Conservation (phyloP, 2,113 vertebrate genomes). For the Corythornis vintsioides region DNA sequence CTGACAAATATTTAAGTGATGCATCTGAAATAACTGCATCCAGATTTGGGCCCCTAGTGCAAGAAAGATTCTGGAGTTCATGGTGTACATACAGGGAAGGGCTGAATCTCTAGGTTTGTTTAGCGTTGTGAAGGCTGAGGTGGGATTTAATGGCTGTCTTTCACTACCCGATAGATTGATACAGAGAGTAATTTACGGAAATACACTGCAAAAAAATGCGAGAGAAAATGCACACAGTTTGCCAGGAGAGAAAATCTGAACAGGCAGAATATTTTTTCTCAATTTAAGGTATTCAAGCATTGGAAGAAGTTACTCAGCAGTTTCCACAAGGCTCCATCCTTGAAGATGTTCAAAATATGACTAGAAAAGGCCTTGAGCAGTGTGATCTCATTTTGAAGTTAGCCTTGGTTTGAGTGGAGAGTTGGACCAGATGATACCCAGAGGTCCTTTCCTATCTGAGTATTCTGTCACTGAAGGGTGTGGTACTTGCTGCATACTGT, state of each 20-base stretch:
- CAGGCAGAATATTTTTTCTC: neutral
- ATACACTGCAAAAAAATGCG: neutral
- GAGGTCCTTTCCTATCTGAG: neutral
- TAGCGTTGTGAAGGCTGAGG: neutral
- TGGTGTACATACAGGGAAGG: no score
- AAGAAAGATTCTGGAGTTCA: neutral
- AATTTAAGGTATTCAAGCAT: neutral
- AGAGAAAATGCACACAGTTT: neutral
- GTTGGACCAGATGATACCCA: neutral
- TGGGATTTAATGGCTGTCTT: neutral
- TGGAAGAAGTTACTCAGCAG: neutral
- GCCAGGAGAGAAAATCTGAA: neutral
- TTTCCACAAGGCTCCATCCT: neutral
- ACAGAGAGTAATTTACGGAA: neutral
- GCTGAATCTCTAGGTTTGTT: neutral
- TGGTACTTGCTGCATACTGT: neutral
- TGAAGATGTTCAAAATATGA: neutral
- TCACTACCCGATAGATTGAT: neutral
- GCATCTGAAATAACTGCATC: neutral
- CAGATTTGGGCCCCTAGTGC: neutral
- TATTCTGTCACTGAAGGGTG: neutral
- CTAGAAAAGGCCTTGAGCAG: neutral
- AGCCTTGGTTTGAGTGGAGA: neutral
- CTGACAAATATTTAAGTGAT: neutral
- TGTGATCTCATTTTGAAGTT: neutral